A percentile compares a stretch with the other conserved stretches of the same genome.
phyloP scores from a whole-genome alignment of 2,797 vertebrate species.

The Botia almorhae region DNA sequence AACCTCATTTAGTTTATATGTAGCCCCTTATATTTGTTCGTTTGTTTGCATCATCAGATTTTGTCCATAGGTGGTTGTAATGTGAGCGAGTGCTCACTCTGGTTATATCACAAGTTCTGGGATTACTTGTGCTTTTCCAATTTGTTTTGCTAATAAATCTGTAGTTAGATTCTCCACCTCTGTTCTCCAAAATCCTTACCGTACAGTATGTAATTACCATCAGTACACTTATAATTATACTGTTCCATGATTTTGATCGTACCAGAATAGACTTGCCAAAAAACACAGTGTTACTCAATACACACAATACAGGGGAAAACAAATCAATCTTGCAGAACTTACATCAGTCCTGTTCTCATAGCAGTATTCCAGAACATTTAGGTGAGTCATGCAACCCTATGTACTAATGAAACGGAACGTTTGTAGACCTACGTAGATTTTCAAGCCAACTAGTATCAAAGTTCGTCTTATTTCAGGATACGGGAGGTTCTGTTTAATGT shows the following conservation, averaged over 20 bases:
- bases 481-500: slow-evolving; percentile 16
- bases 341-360: not conserved
- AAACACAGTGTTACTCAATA: not conserved
- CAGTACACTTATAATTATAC: slow-evolving; percentile 16
- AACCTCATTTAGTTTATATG: not conserved
- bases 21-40: not conserved
- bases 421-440: slow-evolving; percentile 37
- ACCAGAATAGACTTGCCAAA: not conserved
- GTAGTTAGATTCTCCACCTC: not conserved
- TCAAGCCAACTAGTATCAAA: slow-evolving; percentile 52
- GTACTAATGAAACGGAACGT: slow-evolving; percentile 45
- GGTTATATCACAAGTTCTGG: not conserved
- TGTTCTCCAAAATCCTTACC: not conserved
- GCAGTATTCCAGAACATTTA: slow-evolving; percentile 20
- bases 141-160: not conserved
- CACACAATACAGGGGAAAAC: not conserved
- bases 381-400: slow-evolving; percentile 26
- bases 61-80: not conserved
- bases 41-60: not conserved
- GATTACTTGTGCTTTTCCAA: not conserved
- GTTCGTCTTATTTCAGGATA: slow-evolving; percentile 50
- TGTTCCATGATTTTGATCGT: not conserved
- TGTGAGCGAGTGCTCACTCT: not conserved
- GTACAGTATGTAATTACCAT: not conserved
- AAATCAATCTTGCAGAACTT: not conserved